A percentile compares a stretch with the other conserved stretches of the same genome.
Conservation (phyloP, 2,113 vertebrate species). For the Dipodomys spectabilis region DNA sequence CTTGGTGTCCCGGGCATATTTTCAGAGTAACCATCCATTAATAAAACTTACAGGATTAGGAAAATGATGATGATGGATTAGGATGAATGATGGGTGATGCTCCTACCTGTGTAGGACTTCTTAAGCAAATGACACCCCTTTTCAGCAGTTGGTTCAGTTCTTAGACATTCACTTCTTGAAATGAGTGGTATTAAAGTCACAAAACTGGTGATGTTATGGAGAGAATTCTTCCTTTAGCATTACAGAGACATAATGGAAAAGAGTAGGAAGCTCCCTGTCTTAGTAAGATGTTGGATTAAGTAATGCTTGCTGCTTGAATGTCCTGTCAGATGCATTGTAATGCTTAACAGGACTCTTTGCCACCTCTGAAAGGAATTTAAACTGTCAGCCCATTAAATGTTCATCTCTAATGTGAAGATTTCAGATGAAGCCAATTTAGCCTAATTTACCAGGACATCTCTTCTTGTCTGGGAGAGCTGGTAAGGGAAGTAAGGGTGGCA, state of each 20-base stretch:
- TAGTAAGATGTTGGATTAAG: constrained; percentile 53
- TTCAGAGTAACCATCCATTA: neutral
- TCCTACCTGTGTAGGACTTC: neutral
- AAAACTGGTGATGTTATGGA: neutral
- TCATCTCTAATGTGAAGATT: constrained; percentile 75
- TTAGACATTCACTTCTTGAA: constrained; percentile 29
- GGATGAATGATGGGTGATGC: neutral
- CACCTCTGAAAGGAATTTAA: constrained; percentile 73
- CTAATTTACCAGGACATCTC: constrained; percentile 78
- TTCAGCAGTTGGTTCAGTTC: neutral
- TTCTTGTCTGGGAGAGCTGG: constrained; percentile 38
- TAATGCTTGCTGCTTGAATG: constrained; percentile 50
- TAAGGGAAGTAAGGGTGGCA: constrained; percentile 51
- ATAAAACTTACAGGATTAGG: neutral
- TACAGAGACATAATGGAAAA: constrained; percentile 31
- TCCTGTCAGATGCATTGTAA: constrained; percentile 39
- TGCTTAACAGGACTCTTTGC: constrained; percentile 61
- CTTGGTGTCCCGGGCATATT: neutral
- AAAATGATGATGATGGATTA: neutral
- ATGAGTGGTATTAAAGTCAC: constrained; percentile 36
- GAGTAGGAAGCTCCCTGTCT: neutral
- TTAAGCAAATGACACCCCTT: constrained; percentile 23
- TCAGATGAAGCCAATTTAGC: constrained; percentile 79
- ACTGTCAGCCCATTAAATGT: constrained; percentile 76
- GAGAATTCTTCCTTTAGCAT: constrained; percentile 26